Evolutionary conservation across 92 coral and sea anemone genomes (phyloP).

Genomic region (Nematostella vectensis): DNA sequence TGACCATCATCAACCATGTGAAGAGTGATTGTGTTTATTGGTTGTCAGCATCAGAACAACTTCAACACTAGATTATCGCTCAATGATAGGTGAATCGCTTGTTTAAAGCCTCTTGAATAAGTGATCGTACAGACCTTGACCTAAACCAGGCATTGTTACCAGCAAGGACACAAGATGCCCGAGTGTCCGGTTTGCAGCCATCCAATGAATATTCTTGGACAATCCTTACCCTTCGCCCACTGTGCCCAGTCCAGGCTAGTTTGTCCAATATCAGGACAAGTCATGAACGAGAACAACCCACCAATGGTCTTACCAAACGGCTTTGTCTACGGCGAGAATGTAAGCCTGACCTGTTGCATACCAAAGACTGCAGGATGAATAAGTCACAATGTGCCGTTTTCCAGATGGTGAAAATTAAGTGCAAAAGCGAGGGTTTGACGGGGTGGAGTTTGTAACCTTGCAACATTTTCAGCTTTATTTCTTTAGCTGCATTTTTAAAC

Average conservation of each 20-base stretch:
- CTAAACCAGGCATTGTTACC: conserved; percentile 75
- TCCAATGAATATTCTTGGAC: conserved; percentile 84
- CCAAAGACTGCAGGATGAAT: background rate
- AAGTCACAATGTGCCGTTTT: background rate
- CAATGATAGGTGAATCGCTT: no score
- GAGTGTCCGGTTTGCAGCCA: conserved; percentile 98
- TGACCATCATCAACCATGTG: no score
- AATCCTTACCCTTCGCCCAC: conserved; percentile 89
- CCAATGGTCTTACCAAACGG: conserved; percentile 98
- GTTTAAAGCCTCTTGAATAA: no score
- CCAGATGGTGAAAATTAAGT: background rate
- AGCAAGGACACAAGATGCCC: conserved; percentile 86
- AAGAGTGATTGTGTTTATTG: no score
- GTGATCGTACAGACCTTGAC: no score
- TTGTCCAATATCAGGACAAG: conserved; percentile 93
- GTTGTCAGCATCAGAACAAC: no score
- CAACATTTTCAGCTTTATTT: no score
- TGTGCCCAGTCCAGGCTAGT: conserved; percentile 99
- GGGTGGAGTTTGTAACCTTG: no score
- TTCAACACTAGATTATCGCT: no score
- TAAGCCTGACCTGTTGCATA: conserved; percentile 20
- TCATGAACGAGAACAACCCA: conserved; percentile 98
- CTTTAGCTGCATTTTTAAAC: no score
- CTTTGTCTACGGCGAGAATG: conserved; percentile 96
- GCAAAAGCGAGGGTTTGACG: background rate